Evolutionary conservation across 1,140 invertebrate species (phyloP).

Genomic region (Drosophila pandora): DNA sequence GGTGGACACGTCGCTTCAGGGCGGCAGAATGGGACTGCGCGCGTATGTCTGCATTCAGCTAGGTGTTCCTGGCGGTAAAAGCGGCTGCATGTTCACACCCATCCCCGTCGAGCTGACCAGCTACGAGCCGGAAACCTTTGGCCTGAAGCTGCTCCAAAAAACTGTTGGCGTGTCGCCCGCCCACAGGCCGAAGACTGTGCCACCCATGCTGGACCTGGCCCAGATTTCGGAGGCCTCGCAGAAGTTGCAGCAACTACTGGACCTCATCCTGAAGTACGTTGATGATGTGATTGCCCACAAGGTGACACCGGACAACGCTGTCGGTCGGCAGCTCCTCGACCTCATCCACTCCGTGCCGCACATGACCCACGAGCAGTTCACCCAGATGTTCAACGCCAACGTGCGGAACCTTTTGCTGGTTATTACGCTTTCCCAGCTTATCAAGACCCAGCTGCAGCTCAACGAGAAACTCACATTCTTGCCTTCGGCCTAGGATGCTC

Average conservation of each 20-base stretch:
- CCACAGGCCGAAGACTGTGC: constrained; percentile 87
- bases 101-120: constrained; percentile 92
- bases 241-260: constrained; percentile 90
- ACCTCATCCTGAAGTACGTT: constrained; percentile 93
- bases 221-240: constrained; percentile 93
- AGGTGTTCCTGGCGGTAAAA: constrained; percentile 94
- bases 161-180: constrained; percentile 86
- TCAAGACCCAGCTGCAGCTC: constrained; percentile 96
- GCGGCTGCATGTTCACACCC: constrained; percentile 98
- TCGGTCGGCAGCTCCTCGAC: constrained; percentile 93
- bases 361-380: constrained; percentile 95
- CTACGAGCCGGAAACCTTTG: constrained; percentile 95
- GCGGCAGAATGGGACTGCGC: constrained; percentile 93
- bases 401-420: constrained; percentile 99
- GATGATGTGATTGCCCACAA: constrained; percentile 93
- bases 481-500: constrained; percentile 84
- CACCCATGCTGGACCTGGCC: constrained; percentile 93
- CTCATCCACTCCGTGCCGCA: constrained; percentile 96
- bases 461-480: constrained; percentile 96
- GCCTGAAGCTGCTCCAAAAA: constrained; percentile 91
- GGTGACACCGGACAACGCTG: constrained; percentile 90
- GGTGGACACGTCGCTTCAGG: constrained; percentile 94
- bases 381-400: constrained; percentile 97
- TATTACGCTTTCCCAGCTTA: constrained; percentile 96
- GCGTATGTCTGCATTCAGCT: constrained; percentile 93